Percentiles rank a stretch among this genome's conserved stretches.
phyloP scores from a whole-genome alignment of 2,113 vertebrate species.

The Prochilodus magdalenae region DNA sequence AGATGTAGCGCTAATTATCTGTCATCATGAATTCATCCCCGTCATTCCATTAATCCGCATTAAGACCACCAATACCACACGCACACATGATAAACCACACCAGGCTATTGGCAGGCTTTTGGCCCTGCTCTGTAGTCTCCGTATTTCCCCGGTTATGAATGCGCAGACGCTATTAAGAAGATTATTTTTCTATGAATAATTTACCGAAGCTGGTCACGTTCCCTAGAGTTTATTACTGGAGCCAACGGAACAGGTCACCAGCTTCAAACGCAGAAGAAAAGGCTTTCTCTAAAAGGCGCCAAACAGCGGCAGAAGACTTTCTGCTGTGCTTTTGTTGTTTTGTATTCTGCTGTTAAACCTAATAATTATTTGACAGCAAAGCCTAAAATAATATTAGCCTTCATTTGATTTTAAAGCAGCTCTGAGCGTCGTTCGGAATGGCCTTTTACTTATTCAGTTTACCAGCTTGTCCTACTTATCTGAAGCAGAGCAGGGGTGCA shows the following conservation, averaged over 20 bases:
- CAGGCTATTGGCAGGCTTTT: constrained; percentile 1
- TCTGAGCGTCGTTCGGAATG: not conserved
- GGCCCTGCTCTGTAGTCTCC: not conserved
- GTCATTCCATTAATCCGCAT: not conserved
- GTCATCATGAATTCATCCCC: not conserved
- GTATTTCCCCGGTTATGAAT: constrained; percentile 21
- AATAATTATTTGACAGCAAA: not conserved
- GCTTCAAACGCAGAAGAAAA: not conserved
- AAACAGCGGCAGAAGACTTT: not conserved
- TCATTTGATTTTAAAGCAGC: not conserved
- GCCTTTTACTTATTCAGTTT: not conserved
- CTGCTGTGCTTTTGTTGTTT: not conserved
- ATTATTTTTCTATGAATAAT: constrained; percentile 36
- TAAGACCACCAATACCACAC: not conserved
- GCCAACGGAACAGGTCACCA: not conserved
- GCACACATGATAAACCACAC: not conserved
- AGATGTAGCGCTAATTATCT: constrained; percentile 3
- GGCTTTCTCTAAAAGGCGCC: not conserved
- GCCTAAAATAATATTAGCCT: not conserved
- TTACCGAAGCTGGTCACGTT: not conserved
- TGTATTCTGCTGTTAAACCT: not conserved
- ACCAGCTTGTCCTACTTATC: too few species aligned
- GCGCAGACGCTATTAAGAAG: constrained; percentile 18
- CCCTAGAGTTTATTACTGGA: not conserved
- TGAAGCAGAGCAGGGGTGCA: too few species aligned